Conservation (phyloP, 2,797 vertebrate genomes). For the Acanthornis magna region DNA sequence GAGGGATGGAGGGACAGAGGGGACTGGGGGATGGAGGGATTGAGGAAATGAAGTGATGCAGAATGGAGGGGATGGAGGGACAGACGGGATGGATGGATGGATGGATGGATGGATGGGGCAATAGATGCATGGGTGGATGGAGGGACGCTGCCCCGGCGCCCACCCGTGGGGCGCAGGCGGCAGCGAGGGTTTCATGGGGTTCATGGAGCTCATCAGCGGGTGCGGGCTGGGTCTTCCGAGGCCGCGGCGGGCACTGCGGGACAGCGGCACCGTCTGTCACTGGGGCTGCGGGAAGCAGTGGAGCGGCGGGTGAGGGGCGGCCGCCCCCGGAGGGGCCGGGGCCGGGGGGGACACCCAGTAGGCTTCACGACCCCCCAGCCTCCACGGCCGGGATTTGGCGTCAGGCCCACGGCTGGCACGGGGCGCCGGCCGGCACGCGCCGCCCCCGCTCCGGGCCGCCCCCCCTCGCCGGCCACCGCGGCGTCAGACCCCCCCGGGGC, state of each 20-base stretch:
- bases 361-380: not conserved
- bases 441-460: not conserved
- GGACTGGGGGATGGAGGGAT: not conserved
- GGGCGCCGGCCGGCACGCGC: not conserved
- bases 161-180: slow-evolving; percentile 89
- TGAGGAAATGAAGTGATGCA: not conserved
- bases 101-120: not conserved
- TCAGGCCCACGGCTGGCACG: not conserved
- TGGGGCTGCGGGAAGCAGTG: slow-evolving; percentile 12
- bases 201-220: slow-evolving; percentile 90
- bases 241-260: not conserved
- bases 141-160: not conserved
- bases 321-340: not conserved
- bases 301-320: not conserved
- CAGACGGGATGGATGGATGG: not conserved
- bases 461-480: not conserved
- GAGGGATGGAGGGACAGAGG: not conserved
- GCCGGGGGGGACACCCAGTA: not conserved
- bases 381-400: not conserved
- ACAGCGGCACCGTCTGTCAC: not conserved
- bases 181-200: slow-evolving; percentile 95
- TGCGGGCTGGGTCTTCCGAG: slow-evolving; percentile 7
- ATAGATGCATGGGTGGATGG: not conserved
- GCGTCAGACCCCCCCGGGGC: not conserved
- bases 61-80: not conserved